phyloP scores from a whole-genome alignment of 2,797 vertebrate genomes.

The Hylomyscus alleni region DNA sequence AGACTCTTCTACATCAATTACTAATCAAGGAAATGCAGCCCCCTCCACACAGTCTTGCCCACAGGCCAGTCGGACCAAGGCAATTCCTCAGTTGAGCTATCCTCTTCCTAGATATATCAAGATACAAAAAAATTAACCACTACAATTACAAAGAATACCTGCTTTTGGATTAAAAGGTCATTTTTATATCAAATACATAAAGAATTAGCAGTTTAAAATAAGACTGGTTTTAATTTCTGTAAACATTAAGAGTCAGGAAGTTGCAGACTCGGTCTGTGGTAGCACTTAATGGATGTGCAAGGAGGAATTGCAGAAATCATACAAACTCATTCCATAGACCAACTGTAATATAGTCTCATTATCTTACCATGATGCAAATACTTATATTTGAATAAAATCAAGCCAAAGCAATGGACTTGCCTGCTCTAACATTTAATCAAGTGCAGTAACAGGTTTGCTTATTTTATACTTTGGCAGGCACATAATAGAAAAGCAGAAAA shows the following conservation, averaged over 20 bases:
- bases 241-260: background rate
- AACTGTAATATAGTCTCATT: slow-evolving; percentile 6
- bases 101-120: background rate
- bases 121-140: background rate
- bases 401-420: background rate
- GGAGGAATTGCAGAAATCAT: background rate
- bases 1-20: too few species aligned
- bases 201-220: background rate
- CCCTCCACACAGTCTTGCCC: background rate
- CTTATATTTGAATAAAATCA: slow-evolving; percentile 1
- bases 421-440: slow-evolving; percentile 32
- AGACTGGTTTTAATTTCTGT: slow-evolving; percentile 33
- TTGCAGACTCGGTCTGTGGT: background rate
- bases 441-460: background rate
- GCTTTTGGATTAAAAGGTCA: background rate
- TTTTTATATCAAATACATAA: slow-evolving; percentile 20
- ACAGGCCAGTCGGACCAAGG: background rate
- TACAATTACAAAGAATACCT: background rate
- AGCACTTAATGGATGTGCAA: background rate
- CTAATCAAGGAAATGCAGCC: background rate
- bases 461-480: background rate
- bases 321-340: slow-evolving; percentile 28
- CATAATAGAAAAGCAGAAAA: background rate
- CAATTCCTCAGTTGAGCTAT: background rate
- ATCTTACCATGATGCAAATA: background rate